Evolutionary conservation across 2,797 vertebrate species (phyloP).

Genomic region (Sebastes vulpes): DNA sequence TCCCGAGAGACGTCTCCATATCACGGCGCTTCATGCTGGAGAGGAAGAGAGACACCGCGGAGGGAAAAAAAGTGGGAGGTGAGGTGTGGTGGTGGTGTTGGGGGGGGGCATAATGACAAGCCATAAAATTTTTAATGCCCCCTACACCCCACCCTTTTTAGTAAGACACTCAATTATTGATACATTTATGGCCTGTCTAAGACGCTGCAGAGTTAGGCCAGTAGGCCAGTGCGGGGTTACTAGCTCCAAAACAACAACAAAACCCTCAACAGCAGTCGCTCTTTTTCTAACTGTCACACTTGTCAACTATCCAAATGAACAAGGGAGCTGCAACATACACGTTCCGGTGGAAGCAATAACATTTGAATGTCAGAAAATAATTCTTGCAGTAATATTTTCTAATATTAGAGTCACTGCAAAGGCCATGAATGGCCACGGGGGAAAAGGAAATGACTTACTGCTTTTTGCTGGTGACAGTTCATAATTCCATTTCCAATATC

Average conservation of each 20-base stretch:
- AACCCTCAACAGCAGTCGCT: background rate
- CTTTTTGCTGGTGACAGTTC: slow-evolving; percentile 77
- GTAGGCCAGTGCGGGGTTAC: slow-evolving; percentile 9
- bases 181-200: slow-evolving; percentile 62
- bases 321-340: slow-evolving; percentile 34
- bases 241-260: slow-evolving; percentile 42
- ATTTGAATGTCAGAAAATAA: slow-evolving; percentile 88
- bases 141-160: slow-evolving; percentile 56
- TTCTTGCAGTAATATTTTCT: slow-evolving; percentile 84
- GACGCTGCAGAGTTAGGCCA: slow-evolving; percentile 36
- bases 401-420: slow-evolving; percentile 84
- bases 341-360: slow-evolving; percentile 76
- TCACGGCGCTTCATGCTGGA: slow-evolving; percentile 15
- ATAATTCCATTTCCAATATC: slow-evolving; percentile 84
- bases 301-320: slow-evolving; percentile 58
- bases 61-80: background rate
- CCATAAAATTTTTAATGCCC: slow-evolving; percentile 74
- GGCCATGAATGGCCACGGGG: slow-evolving; percentile 80
- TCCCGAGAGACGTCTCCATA: slow-evolving; percentile 39
- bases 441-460: slow-evolving; percentile 79
- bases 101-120: slow-evolving; percentile 59
- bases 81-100: slow-evolving; percentile 9
- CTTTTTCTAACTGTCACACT: slow-evolving; percentile 19
- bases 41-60: slow-evolving; percentile 9
- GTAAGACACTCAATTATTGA: slow-evolving; percentile 79